Base-by-base conservation (phyloP, 2,888 invertebrate species). In the Chymomyza procnemis region DNA sequence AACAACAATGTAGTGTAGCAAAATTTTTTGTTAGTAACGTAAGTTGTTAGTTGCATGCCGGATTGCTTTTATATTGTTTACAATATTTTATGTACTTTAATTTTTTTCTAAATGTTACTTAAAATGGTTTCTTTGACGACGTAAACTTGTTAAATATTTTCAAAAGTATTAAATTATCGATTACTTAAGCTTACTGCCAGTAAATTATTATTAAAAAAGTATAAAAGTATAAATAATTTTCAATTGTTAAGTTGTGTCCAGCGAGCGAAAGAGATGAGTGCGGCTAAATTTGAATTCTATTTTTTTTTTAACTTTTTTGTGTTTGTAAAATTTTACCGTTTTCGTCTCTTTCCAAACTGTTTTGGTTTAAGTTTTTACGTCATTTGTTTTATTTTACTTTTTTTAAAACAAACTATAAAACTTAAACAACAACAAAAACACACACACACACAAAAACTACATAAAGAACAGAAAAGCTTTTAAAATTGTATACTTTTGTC, bases 401-500 rank as follows among this genome's bases (percentile, higher is more conserved):
- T 8, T 34, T 8, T 34, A 34, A 3, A 41, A 41, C 34, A 41
- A 41, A 41, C 34, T 41, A 64, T 68, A 67, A 55, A 68, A 76
- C 66, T 71, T 69, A 52, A n/a, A n/a, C n/a, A n/a, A n/a, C n/a
- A n/a, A n/a, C n/a, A n/a, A n/a, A n/a, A n/a, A n/a, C n/a, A n/a
- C n/a, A n/a, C n/a, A n/a, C n/a, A n/a, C n/a, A 69, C 50, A 47
- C n/a, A 18, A 55, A 46, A 73, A 66, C 67, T 67, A 73, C 19
- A 66, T 47, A 47, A 34, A 71, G 61, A 78, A 76, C 64, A 64
- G 69, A 81, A 85, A 80, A 87, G 74, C 82, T 80, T 82, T 87
- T 69, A 74, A 73, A 85, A 59, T 71, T 74, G 78, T 82, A 85
- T 85, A 88, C 83, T 87, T 87, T 88, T 88, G 87, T 88, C 88